phyloP scores from a whole-genome alignment of 2,888 invertebrate genomes.

The Perithous albicinctus region DNA sequence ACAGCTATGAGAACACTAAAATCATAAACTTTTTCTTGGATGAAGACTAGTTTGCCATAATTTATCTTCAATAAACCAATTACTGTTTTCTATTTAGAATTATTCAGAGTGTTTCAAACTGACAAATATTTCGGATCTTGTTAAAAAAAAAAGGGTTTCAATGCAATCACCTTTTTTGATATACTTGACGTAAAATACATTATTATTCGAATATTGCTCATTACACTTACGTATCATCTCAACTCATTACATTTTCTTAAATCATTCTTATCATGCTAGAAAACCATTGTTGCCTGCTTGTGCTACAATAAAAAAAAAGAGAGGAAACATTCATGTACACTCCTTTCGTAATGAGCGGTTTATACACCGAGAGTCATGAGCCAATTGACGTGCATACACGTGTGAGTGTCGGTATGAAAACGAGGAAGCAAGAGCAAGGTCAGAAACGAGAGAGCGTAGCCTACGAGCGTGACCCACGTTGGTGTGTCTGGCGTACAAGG shows the following conservation, averaged over 20 bases:
- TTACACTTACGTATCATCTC: no score
- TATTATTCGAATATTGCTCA: no score
- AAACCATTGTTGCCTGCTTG: neutral
- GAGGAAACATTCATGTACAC: constrained; percentile 22
- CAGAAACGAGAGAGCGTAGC: constrained; percentile 52
- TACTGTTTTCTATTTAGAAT: no score
- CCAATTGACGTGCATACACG: constrained; percentile 56
- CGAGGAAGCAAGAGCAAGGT: constrained; percentile 69
- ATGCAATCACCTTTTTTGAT: no score
- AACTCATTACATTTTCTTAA: neutral
- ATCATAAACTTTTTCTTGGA: no score
- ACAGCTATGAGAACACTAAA: no score
- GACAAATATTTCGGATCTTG: no score
- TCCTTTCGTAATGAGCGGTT: constrained; percentile 24
- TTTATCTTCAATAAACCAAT: no score
- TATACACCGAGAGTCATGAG: constrained; percentile 34
- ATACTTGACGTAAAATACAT: no score
- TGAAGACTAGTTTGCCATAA: no score
- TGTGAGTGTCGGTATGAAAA: constrained; percentile 56
- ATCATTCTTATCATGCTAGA: neutral
- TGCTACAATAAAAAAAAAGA: constrained; percentile 4
- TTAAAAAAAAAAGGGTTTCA: no score
- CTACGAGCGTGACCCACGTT: constrained; percentile 49
- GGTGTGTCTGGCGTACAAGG: constrained; percentile 55
- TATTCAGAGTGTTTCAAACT: no score